Conservation (phyloP, 2,797 vertebrate genomes). For the Spea hammondii region DNA sequence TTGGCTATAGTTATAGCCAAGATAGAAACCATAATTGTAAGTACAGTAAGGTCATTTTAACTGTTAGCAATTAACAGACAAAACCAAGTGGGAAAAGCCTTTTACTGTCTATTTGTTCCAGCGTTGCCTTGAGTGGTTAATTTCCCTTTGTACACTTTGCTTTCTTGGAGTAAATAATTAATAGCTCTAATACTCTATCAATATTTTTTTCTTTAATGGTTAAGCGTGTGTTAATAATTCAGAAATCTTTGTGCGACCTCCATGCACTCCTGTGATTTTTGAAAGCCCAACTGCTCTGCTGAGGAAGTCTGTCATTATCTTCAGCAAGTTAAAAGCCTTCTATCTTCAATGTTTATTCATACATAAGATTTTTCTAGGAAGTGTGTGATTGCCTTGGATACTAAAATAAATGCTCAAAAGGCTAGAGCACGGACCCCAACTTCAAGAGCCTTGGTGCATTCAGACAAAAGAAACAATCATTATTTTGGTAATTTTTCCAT, state of each 20-base stretch:
- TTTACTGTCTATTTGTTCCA: conserved; percentile 62
- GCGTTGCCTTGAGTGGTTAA: conserved; percentile 63
- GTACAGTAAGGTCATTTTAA: conserved; percentile 51
- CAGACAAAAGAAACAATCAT: no score
- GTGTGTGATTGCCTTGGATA: conserved; percentile 49
- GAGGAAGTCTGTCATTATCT: conserved; percentile 67
- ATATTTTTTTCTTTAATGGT: conserved; percentile 85
- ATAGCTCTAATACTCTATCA: conserved; percentile 85
- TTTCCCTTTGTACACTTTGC: conserved; percentile 63
- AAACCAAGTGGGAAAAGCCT: conserved; percentile 52
- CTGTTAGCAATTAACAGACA: conserved; percentile 59
- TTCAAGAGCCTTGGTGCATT: background rate
- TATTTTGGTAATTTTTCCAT: no score
- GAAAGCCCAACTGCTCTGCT: conserved; percentile 71
- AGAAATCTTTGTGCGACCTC: conserved; percentile 77
- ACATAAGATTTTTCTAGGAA: conserved; percentile 50
- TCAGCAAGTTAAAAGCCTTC: conserved; percentile 69
- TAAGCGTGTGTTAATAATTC: conserved; percentile 91
- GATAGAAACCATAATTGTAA: conserved; percentile 25
- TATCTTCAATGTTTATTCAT: conserved; percentile 47
- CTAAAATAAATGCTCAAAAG: conserved; percentile 63
- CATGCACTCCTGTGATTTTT: conserved; percentile 71
- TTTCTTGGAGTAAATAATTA: conserved; percentile 91
- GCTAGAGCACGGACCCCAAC: conserved; percentile 58
- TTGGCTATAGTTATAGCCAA: conserved; percentile 29